Conservation (phyloP, 2,888 invertebrate species). For the Andrena flavipes region DNA sequence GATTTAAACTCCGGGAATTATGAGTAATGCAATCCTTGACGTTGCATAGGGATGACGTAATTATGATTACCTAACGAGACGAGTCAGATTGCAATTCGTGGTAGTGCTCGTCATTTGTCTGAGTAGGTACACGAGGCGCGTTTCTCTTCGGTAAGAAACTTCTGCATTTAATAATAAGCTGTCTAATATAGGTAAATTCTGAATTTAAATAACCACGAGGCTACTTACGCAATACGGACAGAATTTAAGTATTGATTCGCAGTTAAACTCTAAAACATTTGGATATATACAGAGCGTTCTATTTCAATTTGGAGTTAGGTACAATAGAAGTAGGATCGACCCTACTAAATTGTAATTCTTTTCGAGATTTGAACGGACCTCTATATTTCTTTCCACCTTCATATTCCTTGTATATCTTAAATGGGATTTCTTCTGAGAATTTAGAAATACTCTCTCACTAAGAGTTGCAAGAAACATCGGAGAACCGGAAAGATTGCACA, state of each 20-base stretch:
- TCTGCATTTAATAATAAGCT: no score
- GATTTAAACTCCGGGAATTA: constrained; percentile 36
- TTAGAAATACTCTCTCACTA: background rate
- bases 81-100: constrained; percentile 40
- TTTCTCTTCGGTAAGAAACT: background rate
- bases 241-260: no score
- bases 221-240: no score
- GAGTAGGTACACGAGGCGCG: background rate
- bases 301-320: no score
- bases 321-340: background rate
- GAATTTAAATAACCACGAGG: no score
- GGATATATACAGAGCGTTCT: no score
- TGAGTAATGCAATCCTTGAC: constrained; percentile 51
- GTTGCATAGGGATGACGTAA: constrained; percentile 54
- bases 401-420: background rate
- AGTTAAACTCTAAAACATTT: no score
- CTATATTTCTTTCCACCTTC: no score
- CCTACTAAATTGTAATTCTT: background rate
- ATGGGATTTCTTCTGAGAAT: background rate
- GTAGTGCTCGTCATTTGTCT: constrained; percentile 30
- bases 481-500: no score
- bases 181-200: no score
- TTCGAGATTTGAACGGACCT: background rate
- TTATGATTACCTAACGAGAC: constrained; percentile 42
- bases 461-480: no score